Conservation (phyloP, 2,113 vertebrate species). For the Bombycilla garrulus region DNA sequence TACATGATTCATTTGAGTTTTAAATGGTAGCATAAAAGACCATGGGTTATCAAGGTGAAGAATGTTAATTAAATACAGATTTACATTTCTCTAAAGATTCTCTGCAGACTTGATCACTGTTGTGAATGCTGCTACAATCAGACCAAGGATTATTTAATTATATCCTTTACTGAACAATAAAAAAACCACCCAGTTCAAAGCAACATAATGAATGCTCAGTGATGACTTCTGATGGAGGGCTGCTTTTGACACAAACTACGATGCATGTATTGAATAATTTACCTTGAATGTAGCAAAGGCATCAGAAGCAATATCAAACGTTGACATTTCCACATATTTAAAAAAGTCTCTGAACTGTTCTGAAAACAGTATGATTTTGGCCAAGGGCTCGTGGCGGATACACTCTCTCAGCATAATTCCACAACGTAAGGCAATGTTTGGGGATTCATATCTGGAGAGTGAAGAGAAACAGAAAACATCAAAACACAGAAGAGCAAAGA, state of each 20-base stretch:
- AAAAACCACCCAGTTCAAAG: background rate
- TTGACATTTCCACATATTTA: conserved; percentile 95
- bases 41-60: background rate
- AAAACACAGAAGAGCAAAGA: background rate
- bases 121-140: background rate
- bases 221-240: background rate
- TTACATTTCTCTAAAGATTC: background rate
- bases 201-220: background rate
- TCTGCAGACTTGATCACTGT: background rate
- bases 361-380: conserved; percentile 89
- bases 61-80: background rate
- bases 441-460: conserved; percentile 88
- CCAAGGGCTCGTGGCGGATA: conserved; percentile 93
- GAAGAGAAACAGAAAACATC: background rate
- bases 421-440: conserved; percentile 91
- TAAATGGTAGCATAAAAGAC: background rate
- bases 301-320: conserved; percentile 97
- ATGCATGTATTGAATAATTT: background rate
- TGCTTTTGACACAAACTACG: background rate
- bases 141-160: background rate
- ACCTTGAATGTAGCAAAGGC: conserved; percentile 99
- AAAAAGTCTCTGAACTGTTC: conserved; percentile 91
- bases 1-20: background rate
- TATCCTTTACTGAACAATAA: background rate
- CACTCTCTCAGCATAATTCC: conserved; percentile 98